Percentiles rank a stretch among this genome's conserved stretches.
phyloP scores from a whole-genome alignment of 2,888 invertebrate genomes.

The Azorinus chamasolen region DNA sequence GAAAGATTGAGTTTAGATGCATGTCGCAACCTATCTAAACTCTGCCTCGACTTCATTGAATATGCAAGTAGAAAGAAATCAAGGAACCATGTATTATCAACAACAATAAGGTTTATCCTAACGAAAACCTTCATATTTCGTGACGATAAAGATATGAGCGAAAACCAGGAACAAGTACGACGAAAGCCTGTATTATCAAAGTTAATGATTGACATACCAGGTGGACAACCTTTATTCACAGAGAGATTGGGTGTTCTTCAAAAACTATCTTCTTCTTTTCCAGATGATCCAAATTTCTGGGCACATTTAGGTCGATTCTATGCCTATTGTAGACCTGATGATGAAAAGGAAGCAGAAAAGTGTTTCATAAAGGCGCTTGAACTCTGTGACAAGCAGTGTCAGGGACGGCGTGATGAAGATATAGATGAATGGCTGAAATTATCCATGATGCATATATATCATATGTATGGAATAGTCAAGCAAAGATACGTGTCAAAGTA shows the following conservation, averaged over 20 bases:
- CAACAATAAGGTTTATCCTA: conserved; percentile 52
- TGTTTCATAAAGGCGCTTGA: conserved; percentile 56
- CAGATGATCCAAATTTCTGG: conserved; percentile 62
- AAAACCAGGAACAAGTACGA: conserved; percentile 44
- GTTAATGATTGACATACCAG: conserved; percentile 63
- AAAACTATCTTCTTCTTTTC: conserved; percentile 51
- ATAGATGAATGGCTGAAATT: conserved; percentile 48
- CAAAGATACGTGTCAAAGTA: conserved; percentile 42
- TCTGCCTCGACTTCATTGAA: conserved; percentile 61
- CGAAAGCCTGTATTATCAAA: conserved; percentile 56
- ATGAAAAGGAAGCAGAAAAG: conserved; percentile 49
- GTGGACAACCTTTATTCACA: conserved; percentile 55
- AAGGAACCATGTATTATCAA: conserved; percentile 25
- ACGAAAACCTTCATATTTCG: conserved; percentile 67
- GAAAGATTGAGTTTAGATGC: conserved; percentile 38
- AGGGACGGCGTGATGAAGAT: conserved; percentile 32
- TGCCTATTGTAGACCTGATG: conserved; percentile 59
- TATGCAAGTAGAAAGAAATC: conserved; percentile 57
- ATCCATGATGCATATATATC: conserved; percentile 68
- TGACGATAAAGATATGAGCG: conserved; percentile 61
- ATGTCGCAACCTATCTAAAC: conserved; percentile 49
- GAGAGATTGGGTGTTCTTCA: conserved; percentile 63
- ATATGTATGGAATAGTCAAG: conserved; percentile 71
- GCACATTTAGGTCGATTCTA: conserved; percentile 64
- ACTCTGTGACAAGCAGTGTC: conserved; percentile 39